A percentile compares a stretch with the other conserved stretches of the same genome.
phyloP scores from a whole-genome alignment of 1,140 invertebrate genomes.

The Apocrypta bakeri region DNA sequence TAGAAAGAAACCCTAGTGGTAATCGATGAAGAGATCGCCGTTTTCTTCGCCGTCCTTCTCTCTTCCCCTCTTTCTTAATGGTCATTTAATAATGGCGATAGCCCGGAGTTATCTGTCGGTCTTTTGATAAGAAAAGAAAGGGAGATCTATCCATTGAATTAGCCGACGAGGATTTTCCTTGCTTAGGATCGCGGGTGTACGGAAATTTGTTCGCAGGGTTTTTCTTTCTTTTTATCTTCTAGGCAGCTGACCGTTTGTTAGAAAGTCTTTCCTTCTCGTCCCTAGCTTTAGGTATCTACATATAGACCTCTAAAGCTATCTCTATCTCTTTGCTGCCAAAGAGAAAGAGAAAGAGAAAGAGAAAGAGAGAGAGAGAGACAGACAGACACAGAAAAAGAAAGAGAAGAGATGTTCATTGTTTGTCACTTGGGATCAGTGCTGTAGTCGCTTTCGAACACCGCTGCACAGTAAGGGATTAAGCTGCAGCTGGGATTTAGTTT shows the following conservation, averaged over 20 bases:
- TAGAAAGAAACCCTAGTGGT: neutral
- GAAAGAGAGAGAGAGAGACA: too few relatives aligned
- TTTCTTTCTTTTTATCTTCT: slow-evolving; percentile 10
- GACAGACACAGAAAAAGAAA: too few relatives aligned
- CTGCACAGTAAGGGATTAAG: neutral
- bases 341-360: too few relatives aligned
- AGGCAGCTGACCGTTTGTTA: neutral
- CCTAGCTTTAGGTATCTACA: neutral
- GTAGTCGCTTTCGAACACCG: neutral
- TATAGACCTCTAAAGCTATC: too few relatives aligned
- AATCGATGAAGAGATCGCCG: neutral
- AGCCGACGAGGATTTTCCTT: slow-evolving; percentile 15
- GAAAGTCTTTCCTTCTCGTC: neutral
- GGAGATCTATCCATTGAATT: slow-evolving; percentile 16
- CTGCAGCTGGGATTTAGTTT: neutral
- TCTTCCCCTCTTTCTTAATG: slow-evolving; percentile 6
- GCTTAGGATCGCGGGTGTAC: neutral
- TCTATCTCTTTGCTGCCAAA: too few relatives aligned
- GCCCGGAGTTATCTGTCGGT: neutral
- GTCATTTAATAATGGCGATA: slow-evolving; percentile 31
- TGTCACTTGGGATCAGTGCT: slow-evolving; percentile 9
- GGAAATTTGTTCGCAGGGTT: neutral
- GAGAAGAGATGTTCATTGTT: slow-evolving; percentile 9
- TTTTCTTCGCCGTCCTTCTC: neutral
- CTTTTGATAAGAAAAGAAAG: slow-evolving; percentile 11